These are phyloP conservation scores for Grapholita molesta DNA, from an alignment of 1,140 invertebrate genomes.

Conservation along the genomic window DNA sequence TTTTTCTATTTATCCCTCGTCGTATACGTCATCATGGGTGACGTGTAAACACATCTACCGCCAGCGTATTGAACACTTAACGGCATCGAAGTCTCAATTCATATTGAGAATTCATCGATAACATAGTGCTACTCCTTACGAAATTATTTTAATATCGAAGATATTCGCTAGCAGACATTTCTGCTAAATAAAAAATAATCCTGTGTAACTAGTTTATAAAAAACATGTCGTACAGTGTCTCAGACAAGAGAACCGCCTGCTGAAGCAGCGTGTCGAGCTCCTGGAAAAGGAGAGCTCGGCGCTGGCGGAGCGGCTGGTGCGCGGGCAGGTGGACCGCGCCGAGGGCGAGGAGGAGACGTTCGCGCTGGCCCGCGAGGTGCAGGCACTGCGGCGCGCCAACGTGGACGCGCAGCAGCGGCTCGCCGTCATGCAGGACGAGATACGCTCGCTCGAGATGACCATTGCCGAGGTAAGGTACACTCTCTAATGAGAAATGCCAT, in stretches of 20 bases:
- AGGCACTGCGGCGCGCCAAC: slow-evolving; percentile 49
- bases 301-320: slow-evolving; percentile 94
- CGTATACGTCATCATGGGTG: too few species aligned
- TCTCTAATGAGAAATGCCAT: too few species aligned
- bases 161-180: too few species aligned
- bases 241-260: slow-evolving; percentile 95
- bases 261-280: slow-evolving; percentile 95
- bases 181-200: too few species aligned
- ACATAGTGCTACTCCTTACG: too few species aligned
- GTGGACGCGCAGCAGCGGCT: slow-evolving; percentile 89
- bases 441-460: slow-evolving; percentile 80
- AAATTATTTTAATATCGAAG: too few species aligned
- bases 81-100: too few species aligned
- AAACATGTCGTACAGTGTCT: slow-evolving; percentile 84
- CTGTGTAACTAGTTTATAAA: too few species aligned
- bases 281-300: slow-evolving; percentile 94
- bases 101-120: too few species aligned
- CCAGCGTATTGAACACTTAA: too few species aligned
- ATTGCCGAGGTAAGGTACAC: slow-evolving; percentile 57
- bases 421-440: slow-evolving; percentile 90
- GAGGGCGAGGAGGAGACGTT: slow-evolving; percentile 93
- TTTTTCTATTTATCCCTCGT: too few species aligned
- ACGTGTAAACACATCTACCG: too few species aligned
- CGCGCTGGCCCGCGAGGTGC: slow-evolving; percentile 74
- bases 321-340: slow-evolving; percentile 97